A percentile compares a stretch with the other conserved stretches of the same genome.
Conservation (phyloP, 2,113 vertebrate species). For the Nycticryphes semicollaris region DNA sequence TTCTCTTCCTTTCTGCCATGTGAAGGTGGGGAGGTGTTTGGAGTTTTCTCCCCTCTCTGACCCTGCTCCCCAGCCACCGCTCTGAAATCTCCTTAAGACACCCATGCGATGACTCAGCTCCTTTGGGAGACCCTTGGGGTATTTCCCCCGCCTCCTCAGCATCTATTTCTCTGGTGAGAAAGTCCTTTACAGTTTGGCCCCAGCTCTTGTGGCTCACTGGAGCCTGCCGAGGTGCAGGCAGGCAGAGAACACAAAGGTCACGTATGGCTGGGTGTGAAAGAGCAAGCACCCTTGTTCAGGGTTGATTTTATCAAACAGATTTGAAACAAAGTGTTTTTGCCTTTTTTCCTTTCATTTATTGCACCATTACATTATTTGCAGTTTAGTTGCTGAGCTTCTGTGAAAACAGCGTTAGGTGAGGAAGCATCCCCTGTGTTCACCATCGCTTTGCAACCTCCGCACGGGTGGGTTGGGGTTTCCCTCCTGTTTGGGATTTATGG, state of each 20-base stretch:
- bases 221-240: accelerated
- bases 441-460: accelerated
- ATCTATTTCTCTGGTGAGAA: neutral
- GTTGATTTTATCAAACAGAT: neutral
- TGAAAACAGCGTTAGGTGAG: neutral
- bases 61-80: neutral
- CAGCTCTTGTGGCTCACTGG: neutral
- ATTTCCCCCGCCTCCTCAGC: neutral
- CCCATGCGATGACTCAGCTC: neutral
- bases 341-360: neutral
- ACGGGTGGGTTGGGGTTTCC: neutral
- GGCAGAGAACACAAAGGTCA: neutral
- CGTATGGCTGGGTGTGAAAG: neutral
- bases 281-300: accelerated
- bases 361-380: neutral
- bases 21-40: neutral
- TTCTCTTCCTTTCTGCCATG: neutral
- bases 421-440: neutral
- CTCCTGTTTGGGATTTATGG: neutral
- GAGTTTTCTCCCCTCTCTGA: neutral
- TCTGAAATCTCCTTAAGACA: neutral
- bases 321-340: neutral
- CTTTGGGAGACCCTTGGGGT: conserved; percentile 8
- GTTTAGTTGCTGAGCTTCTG: neutral
- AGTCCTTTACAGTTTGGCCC: neutral